These are phyloP conservation scores for Cranoglanis bouderius DNA, from an alignment of 2,113 vertebrate genomes.

Conservation along the genomic window DNA sequence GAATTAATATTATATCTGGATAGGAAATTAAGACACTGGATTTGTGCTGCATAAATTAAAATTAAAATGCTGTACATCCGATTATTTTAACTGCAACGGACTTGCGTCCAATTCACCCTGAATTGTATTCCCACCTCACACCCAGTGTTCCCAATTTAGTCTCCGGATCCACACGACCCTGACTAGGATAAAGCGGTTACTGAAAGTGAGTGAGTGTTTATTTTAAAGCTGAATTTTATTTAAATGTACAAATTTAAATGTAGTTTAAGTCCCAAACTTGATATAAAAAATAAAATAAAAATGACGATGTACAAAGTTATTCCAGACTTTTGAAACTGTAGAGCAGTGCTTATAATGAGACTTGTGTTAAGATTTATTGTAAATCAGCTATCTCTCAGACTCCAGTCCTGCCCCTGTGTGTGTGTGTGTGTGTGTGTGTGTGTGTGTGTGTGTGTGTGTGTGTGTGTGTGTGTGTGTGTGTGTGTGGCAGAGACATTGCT, in stretches of 20 bases:
- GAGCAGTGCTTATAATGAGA: background rate
- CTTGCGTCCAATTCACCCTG: background rate
- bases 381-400: conserved; percentile 32
- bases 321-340: background rate
- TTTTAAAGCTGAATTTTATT: too few species aligned
- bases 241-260: background rate
- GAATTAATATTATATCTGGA: background rate
- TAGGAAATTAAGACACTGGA: background rate
- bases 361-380: too few species aligned
- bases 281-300: background rate
- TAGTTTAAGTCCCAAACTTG: background rate
- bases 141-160: background rate
- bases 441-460: conserved; percentile 12
- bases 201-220: background rate
- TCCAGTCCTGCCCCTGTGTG: conserved; percentile 7
- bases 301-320: background rate
- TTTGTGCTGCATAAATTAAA: background rate
- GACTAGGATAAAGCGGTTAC: background rate
- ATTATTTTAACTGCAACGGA: background rate
- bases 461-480: conserved; percentile 25
- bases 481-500: conserved; percentile 2
- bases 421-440: background rate
- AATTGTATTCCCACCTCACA: background rate
- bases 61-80: background rate
- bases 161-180: background rate